Evolutionary conservation across 2,797 vertebrate species (phyloP).

Genomic region (Manis pentadactyla): DNA sequence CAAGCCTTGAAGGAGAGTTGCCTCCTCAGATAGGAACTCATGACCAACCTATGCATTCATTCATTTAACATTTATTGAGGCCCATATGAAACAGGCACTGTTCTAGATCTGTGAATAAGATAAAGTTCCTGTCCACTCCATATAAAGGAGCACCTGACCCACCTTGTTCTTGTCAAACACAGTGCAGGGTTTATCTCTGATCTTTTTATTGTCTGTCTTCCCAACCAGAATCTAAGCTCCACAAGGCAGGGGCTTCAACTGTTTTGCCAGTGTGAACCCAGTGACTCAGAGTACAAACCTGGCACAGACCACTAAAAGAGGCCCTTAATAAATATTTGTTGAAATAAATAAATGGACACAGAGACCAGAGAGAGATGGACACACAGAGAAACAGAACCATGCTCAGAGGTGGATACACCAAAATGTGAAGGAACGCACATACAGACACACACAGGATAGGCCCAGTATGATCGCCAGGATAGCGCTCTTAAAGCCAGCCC

Average conservation of each 20-base stretch:
- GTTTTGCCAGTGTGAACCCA: not conserved
- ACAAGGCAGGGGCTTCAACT: not conserved
- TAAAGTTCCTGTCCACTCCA: not conserved
- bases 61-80: not conserved
- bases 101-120: not conserved
- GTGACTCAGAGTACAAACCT: not conserved
- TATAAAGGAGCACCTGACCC: not conserved
- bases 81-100: not conserved
- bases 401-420: not conserved
- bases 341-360: conserved; percentile 22
- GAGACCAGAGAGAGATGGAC: not conserved
- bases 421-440: not conserved
- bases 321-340: not conserved
- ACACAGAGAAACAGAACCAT: not conserved
- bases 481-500: not conserved
- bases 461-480: not conserved
- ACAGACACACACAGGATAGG: not conserved
- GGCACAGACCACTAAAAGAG: not conserved
- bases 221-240: not conserved
- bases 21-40: not conserved
- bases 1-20: not conserved
- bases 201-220: not conserved
- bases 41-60: not conserved
- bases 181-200: not conserved
- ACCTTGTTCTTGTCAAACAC: not conserved